Conservation (phyloP, 2,888 invertebrate genomes). For the Cinara cedri region DNA sequence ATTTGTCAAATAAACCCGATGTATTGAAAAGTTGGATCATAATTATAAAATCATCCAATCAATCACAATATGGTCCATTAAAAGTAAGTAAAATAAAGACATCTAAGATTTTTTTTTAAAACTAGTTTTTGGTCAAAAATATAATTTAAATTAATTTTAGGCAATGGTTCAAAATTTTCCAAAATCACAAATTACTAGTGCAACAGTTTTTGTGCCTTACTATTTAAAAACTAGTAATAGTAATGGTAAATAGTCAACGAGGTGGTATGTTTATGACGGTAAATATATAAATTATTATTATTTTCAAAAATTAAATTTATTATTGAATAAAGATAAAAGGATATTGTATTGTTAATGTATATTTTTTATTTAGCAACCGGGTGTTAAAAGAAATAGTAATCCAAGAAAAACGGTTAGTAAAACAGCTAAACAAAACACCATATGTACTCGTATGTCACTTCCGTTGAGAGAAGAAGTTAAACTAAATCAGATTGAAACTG, state of each 20-base stretch:
- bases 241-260: too few species aligned
- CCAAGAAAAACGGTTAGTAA: constrained; percentile 61
- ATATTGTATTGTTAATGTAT: background rate
- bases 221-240: constrained; percentile 45
- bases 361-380: constrained; percentile 57
- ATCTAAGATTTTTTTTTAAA: too few species aligned
- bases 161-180: background rate
- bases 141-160: constrained; percentile 1
- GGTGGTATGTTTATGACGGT: constrained; percentile 38
- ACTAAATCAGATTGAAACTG: constrained; percentile 84
- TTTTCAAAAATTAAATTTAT: background rate
- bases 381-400: constrained; percentile 64
- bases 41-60: background rate
- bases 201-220: constrained; percentile 43
- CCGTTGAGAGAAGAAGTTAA: constrained; percentile 81
- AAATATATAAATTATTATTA: constrained; percentile 12
- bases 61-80: background rate
- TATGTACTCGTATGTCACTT: constrained; percentile 74
- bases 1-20: constrained; percentile 76
- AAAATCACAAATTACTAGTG: constrained; percentile 51
- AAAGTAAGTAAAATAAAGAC: background rate
- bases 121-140: too few species aligned
- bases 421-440: constrained; percentile 67
- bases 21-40: constrained; percentile 61
- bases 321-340: background rate